Evolutionary conservation across 2,888 invertebrate species (phyloP).

Genomic region (Ormyrus rosae): DNA sequence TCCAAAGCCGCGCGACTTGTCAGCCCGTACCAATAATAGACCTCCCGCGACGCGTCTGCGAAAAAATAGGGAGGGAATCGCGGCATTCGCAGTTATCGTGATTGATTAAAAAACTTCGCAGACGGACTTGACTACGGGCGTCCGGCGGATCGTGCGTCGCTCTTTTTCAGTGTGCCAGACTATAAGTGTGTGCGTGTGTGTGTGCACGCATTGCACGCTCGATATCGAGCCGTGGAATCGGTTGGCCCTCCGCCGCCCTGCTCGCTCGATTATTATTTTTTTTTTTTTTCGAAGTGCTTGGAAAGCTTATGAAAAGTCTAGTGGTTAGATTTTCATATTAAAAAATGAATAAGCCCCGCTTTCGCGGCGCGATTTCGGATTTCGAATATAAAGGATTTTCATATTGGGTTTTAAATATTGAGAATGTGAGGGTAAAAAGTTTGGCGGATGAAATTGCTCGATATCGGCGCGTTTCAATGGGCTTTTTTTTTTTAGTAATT

Average conservation of each 20-base stretch:
- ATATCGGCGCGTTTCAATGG: no score
- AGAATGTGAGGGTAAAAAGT: no score
- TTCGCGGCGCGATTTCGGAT: no score
- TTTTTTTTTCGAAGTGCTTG: no score
- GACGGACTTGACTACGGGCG: constrained; percentile 1
- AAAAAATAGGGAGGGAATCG: not conserved
- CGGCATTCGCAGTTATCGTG: constrained; percentile 23
- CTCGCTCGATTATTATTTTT: no score
- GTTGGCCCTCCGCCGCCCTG: not conserved
- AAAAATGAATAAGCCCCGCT: no score
- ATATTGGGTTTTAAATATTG: no score
- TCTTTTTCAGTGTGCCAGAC: not conserved
- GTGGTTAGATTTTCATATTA: no score
- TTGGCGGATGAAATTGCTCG: no score
- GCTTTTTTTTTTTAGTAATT: no score
- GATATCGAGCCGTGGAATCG: not conserved
- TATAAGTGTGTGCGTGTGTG: not conserved
- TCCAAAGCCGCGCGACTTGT: not conserved
- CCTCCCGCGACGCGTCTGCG: not conserved
- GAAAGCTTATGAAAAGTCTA: no score
- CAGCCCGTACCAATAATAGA: constrained; percentile 13
- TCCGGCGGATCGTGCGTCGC: not conserved
- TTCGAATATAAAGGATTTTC: no score
- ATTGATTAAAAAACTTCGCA: constrained; percentile 45
- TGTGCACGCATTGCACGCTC: not conserved